These are phyloP conservation scores for Eleginops maclovinus DNA, from an alignment of 2,113 vertebrate genomes.

Conservation along the genomic window DNA sequence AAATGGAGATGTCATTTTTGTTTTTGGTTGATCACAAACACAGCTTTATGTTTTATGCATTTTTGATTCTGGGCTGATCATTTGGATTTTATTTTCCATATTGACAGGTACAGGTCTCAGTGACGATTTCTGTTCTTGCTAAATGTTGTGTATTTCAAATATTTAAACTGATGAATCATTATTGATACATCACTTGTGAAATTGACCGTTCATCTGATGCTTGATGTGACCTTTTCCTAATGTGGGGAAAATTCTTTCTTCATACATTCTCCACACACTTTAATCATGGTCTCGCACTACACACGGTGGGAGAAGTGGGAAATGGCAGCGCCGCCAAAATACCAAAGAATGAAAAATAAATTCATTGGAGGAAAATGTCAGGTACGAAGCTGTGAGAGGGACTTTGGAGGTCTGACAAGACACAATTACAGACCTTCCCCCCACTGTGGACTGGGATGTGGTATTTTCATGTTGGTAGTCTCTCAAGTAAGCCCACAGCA, in stretches of 20 bases:
- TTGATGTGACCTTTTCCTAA: conserved; percentile 60
- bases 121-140: not conserved
- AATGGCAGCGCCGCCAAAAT: conserved; percentile 72
- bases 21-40: conserved; percentile 6
- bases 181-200: conserved; percentile 15
- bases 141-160: not conserved
- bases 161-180: conserved; percentile 31
- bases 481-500: conserved; percentile 61
- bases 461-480: conserved; percentile 76
- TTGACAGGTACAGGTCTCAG: not conserved
- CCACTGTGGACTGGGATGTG: conserved; percentile 70
- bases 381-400: conserved; percentile 75
- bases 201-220: conserved; percentile 39
- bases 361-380: conserved; percentile 75
- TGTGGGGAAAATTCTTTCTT: conserved; percentile 48
- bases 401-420: conserved; percentile 79
- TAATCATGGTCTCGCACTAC: conserved; percentile 51
- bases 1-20: not conserved
- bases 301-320: conserved; percentile 64
- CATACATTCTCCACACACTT: conserved; percentile 54
- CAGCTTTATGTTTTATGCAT: not conserved
- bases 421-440: conserved; percentile 77
- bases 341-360: conserved; percentile 80
- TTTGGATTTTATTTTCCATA: not conserved
- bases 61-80: conserved; percentile 9